Evolutionary conservation across 2,888 invertebrate genomes (phyloP), one percentile per base, ranked within the genome.

Genomic region (Troides aeacus): DNA sequence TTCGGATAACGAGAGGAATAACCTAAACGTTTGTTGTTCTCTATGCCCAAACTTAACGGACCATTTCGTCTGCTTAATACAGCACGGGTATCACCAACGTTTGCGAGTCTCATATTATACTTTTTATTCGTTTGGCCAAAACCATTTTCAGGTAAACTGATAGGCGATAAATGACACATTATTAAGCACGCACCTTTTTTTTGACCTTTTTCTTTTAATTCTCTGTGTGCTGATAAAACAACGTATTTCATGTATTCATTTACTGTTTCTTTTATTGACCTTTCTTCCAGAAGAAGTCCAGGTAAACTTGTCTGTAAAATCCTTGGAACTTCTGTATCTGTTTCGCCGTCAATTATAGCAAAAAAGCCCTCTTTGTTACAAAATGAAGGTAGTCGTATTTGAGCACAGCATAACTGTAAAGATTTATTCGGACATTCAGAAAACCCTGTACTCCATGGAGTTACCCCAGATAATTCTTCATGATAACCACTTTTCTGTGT

Each of bases 201-300:
- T 76, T 95, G 96, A 0, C 96, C 96, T 78, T 94, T 95, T 78
- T 96, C 95, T 79, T 95, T 95, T 46, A 96, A 85, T 77, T 96
- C 96, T 65, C 96, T 94, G 78, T 97, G 97, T 0, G 97, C 96
- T 23, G 97, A 95, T 12, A 97, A 88, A 74, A 97, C 93, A 0
- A 97, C 96, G 82, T 97, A 97, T 81, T 97, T 97, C 94, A 97
- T 94, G 76, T 97, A 97, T 78, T 97, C 97, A 68, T 94, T 94
- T 0, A 95, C 94, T 0, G 96, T 96, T 85, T 97, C 97, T 81
- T 96, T 96, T 5, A 96, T 95, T 0, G 96, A 95, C 74, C 95
- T 93, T 85, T 97, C 97, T 85, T 97, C 97, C 23, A 96, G 88
- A 24, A 97, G 87, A 36, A 97, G 93, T n/a, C 96, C 95, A 0